These are phyloP conservation scores for Anolis sagrei DNA, from an alignment of 2,113 vertebrate species.

Conservation along the genomic window DNA sequence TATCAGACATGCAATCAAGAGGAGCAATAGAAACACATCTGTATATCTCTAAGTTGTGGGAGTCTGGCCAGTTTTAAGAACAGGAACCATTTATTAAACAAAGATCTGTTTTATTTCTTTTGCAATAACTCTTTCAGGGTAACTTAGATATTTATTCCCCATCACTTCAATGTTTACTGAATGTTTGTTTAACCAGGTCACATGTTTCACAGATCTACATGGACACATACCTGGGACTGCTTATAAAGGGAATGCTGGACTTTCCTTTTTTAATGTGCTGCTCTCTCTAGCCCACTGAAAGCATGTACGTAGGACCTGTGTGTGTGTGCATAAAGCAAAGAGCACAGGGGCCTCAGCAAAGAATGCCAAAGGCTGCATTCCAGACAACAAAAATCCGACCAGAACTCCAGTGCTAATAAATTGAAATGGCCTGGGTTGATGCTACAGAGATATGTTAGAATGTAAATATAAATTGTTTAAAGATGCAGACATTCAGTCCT, in stretches of 20 bases:
- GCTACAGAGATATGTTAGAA: slow-evolving; percentile 58
- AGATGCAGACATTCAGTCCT: slow-evolving; percentile 18
- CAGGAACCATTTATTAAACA: slow-evolving; percentile 24
- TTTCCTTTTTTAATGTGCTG: background rate
- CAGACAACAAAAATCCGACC: background rate
- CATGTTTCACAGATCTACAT: background rate
- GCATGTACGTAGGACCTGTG: background rate
- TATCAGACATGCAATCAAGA: slow-evolving; percentile 37
- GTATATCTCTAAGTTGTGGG: background rate
- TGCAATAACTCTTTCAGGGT: background rate
- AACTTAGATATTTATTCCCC: background rate
- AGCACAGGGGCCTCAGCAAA: slow-evolving; percentile 28
- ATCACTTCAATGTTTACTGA: background rate
- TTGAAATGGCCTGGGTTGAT: slow-evolving; percentile 45
- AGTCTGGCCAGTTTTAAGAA: slow-evolving; percentile 14
- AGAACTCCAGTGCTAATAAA: slow-evolving; percentile 37
- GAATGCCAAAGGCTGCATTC: slow-evolving; percentile 42
- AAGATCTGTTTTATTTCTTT: slow-evolving; percentile 22
- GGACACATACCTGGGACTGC: background rate
- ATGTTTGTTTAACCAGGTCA: background rate
- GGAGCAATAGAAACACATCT: background rate
- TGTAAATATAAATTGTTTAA: slow-evolving; percentile 63
- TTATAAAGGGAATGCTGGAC: background rate
- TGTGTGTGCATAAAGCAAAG: background rate
- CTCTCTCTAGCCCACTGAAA: background rate